Percentiles rank a stretch among this genome's conserved stretches.
phyloP scores from a whole-genome alignment of 1,140 invertebrate species.

The Penaeus japonicus region DNA sequence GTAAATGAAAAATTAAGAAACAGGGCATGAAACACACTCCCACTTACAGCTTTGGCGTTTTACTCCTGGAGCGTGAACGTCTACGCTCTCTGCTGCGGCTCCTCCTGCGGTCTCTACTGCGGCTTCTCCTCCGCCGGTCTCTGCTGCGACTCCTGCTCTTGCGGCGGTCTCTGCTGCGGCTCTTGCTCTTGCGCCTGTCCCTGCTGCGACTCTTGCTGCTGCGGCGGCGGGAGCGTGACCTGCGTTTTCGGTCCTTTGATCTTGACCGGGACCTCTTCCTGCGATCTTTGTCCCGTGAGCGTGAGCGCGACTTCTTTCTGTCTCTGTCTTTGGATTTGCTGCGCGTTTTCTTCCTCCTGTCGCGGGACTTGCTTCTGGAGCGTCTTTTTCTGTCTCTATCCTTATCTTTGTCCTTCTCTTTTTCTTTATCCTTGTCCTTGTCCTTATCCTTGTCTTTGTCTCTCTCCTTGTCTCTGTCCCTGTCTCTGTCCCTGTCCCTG shows the following conservation, averaged over 20 bases:
- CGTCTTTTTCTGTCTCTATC: constrained; percentile 46
- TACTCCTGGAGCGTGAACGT: constrained; percentile 47
- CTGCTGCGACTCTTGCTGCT: neutral
- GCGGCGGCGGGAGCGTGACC: neutral
- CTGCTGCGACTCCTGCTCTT: constrained; percentile 65
- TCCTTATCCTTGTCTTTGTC: constrained; percentile 54
- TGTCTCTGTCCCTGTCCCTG: neutral
- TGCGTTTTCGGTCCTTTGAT: constrained; percentile 39
- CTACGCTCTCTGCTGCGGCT: constrained; percentile 55
- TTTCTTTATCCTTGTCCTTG: constrained; percentile 41
- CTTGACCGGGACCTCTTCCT: constrained; percentile 24
- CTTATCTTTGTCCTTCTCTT: constrained; percentile 55
- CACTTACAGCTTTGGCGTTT: constrained; percentile 41
- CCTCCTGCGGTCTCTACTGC: constrained; percentile 56
- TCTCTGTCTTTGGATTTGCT: constrained; percentile 19
- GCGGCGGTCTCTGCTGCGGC: constrained; percentile 64
- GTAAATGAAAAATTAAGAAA: neutral
- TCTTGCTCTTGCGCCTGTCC: constrained; percentile 60
- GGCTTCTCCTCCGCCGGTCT: constrained; percentile 57
- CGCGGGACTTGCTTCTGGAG: constrained; percentile 49
- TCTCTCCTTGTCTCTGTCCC: constrained; percentile 63
- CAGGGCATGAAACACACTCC: neutral
- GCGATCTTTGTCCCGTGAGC: neutral
- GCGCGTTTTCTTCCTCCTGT: constrained; percentile 21
- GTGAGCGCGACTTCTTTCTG: constrained; percentile 36